Conservation (phyloP, 2,113 vertebrate genomes). For the Stomatorhinus ivindoensis region DNA sequence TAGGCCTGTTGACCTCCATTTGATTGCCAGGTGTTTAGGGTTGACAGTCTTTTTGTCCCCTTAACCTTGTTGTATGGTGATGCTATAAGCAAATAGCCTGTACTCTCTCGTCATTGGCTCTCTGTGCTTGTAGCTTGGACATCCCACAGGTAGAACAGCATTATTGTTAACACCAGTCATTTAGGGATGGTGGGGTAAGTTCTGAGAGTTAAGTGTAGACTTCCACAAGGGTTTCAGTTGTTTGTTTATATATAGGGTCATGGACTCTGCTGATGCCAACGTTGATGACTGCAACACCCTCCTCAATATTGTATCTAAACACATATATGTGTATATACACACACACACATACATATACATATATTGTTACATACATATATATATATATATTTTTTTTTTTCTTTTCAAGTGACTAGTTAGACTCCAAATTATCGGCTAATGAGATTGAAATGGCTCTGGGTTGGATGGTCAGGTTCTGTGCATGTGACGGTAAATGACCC, state of each 20-base stretch:
- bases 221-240: neutral
- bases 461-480: no score
- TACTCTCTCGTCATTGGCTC: neutral
- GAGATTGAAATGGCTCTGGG: no score
- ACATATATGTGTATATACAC: no score
- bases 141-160: neutral
- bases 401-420: no score
- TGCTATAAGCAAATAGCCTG: neutral
- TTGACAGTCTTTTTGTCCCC: neutral
- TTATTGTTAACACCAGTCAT: neutral
- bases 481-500: no score
- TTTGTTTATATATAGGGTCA: slow-evolving; percentile 51
- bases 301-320: slow-evolving; percentile 61
- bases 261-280: slow-evolving; percentile 87
- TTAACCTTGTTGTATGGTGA: neutral
- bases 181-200: neutral
- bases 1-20: neutral
- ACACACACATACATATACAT: no score
- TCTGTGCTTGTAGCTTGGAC: neutral
- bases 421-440: no score
- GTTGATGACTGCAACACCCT: slow-evolving; percentile 85
- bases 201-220: neutral
- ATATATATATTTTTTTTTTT: no score
- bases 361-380: no score
- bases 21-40: neutral